Evolutionary conservation across 2,113 vertebrate species (phyloP), one percentile per base, ranked within the genome.

Genomic region (Leiothrix lutea): DNA sequence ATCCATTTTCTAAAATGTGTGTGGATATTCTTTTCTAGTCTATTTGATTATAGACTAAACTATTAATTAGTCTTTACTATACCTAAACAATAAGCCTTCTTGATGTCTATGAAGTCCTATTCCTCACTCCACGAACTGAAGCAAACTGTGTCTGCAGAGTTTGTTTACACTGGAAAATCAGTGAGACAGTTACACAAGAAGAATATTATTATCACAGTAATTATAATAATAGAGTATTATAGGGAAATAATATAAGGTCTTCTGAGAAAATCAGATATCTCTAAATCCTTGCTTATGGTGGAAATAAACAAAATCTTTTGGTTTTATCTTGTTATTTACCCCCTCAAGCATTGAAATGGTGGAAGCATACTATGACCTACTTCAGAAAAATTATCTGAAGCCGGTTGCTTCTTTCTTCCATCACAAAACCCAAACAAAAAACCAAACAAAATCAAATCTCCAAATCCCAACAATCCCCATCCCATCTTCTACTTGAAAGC

Each of bases 81-180:
- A 84, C 53, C 91, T 94, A 80, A 89, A 95, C 69, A 95, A 69
- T 61, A 77, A 77, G 60, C 36, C 50, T 77, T 81, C 86, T 73
- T 78, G 65, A 64, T 35, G 50, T 65, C 50, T 92, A 61, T 40
- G 56, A 78, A 73, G 79, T 88, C 40, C 45, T 94, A 77, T 12
- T 78, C 50, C 66, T 79, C 61, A 57, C 79, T 71, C 70, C 71
- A 82, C 19, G 38, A 79, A 67, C 38, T 67, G 51, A 88, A 62
- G 79, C 33, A 86, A 86, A 86, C 35, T 80, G 47, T 57, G 25
- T 66, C 75, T 96, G 61, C 79, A 82, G 54, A 83, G 58, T 66
- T 82, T 90, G 65, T 90, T 95, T 90, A 82, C 95, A 95, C 75
- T 79, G 51, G 56, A 71, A 85, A 81, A 85, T 66, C 51, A 95